Conservation (phyloP, 2,888 invertebrate genomes). For the Protonemura montana region DNA sequence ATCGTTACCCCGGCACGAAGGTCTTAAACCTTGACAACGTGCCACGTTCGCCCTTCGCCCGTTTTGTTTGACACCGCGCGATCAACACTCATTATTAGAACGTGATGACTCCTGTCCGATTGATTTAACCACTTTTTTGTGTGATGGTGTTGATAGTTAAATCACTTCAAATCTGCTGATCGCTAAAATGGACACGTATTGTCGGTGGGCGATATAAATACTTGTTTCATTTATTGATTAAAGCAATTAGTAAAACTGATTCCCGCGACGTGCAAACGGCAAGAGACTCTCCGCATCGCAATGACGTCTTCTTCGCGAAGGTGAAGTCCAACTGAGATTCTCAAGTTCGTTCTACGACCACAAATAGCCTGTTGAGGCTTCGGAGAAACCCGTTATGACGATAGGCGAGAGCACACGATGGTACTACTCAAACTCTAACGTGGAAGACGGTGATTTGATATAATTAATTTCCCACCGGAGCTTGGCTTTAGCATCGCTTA, state of each 20-base stretch:
- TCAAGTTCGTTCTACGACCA: background rate
- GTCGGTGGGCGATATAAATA: background rate
- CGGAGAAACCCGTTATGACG: constrained; percentile 25
- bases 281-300: background rate
- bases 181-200: background rate
- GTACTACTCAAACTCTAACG: background rate
- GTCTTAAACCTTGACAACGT: background rate
- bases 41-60: background rate
- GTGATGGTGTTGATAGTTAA: too few relatives aligned
- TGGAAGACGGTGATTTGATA: background rate
- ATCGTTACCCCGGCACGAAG: too few relatives aligned
- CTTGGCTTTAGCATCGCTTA: background rate
- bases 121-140: too few relatives aligned
- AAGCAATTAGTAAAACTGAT: background rate
- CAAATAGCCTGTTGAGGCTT: background rate
- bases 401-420: background rate
- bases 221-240: background rate
- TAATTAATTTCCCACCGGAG: background rate
- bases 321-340: background rate
- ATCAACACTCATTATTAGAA: background rate
- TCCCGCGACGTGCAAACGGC: background rate
- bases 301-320: background rate
- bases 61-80: background rate
- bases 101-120: background rate
- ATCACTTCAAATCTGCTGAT: too few relatives aligned